A percentile compares a stretch with the other conserved stretches of the same genome.
Conservation (phyloP, 2,113 vertebrate species). For the Neodontobutis hainanensis region DNA sequence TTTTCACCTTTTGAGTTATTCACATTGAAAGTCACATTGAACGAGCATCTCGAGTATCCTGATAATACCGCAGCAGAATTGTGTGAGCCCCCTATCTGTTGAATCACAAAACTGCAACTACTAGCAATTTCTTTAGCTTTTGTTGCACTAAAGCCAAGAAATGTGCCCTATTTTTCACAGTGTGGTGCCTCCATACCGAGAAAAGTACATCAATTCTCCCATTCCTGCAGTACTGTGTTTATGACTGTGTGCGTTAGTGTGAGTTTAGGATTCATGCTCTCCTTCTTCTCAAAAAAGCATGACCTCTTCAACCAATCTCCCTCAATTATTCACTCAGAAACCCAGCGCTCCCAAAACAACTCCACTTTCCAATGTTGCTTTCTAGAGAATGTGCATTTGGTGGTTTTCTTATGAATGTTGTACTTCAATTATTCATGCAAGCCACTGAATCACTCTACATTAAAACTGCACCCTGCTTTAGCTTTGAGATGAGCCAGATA, state of each 20-base stretch:
- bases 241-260: neutral
- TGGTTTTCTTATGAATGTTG: slow-evolving; percentile 13
- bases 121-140: neutral
- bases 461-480: neutral
- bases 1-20: too few species aligned
- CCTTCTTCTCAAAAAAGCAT: neutral
- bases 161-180: slow-evolving; percentile 1
- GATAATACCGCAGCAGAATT: neutral
- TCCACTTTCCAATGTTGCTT: neutral
- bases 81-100: slow-evolving; percentile 16
- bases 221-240: neutral
- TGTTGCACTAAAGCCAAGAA: neutral
- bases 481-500: slow-evolving; percentile 7
- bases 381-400: slow-evolving; percentile 2
- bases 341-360: too few species aligned
- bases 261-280: neutral
- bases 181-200: neutral
- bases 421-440: slow-evolving; percentile 29
- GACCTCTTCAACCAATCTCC: neutral
- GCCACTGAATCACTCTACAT: neutral
- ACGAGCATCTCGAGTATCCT: too few species aligned
- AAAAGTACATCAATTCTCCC: neutral
- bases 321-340: neutral
- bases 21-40: too few species aligned
- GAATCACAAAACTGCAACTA: slow-evolving; percentile 8